Base-by-base conservation (phyloP, 2,888 invertebrate species). In the Apotomis capreana region DNA sequence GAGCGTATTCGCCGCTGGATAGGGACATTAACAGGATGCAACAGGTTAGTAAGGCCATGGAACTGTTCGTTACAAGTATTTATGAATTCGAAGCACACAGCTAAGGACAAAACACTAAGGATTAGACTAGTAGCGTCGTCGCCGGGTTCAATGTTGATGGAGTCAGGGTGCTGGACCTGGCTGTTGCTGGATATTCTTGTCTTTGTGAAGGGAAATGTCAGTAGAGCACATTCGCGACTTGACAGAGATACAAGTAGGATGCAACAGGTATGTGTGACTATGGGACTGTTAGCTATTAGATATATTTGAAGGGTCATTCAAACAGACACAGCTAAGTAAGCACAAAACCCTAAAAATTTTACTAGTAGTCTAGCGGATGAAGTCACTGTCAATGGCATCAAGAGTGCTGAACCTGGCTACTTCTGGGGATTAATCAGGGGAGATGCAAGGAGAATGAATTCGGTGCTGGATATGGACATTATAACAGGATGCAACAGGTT, bases 71-170 rank as follows among this genome's bases (percentile, higher is more conserved):
- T n/a, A n/a, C n/a, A n/a, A n/a, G n/a, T n/a, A n/a, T n/a, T n/a
- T n/a, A n/a, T n/a, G n/a, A 15, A 26, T 26, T 26, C 26, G 26
- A 1, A 26, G 2, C 26, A 26, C 2, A 26, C 0, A 26, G 26
- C 26, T 26, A 26, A 26, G 26, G 26, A 26, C 26, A 26, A 26
- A 26, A 26, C 2, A 26, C 26, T 26, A 26, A 26, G 26, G 26
- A 26, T 26, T 2, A 26, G 26, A 26, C 26, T 26, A 26, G 26
- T 26, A 2, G 26, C 26, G 2, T 26, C 26, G 2, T 2, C 26
- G 96, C 98, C 3, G 99, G 99, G 0, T 92, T 98, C 9, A 98
- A 97, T 12, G 96, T 97, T 70, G 98, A 98, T 85, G 97, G 97
- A 5, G 94, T 96, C 71, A 92, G 97, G 62, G 95, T 98, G 26